Conservation (phyloP, 2,888 invertebrate species). For the Callyntrura sp. region DNA sequence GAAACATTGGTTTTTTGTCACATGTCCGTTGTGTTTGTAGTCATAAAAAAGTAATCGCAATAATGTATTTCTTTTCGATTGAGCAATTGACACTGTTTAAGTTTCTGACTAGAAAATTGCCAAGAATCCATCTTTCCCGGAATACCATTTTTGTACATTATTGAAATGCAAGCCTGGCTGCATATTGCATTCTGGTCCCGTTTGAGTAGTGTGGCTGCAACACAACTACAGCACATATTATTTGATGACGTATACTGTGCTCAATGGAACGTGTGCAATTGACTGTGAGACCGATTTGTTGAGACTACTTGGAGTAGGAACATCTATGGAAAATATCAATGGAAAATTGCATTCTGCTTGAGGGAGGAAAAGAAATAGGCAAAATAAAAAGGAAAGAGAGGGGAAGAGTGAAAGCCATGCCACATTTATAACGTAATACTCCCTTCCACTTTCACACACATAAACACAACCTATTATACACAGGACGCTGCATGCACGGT, state of each 20-base stretch:
- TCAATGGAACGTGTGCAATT: constrained; percentile 73
- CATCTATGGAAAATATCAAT: constrained; percentile 62
- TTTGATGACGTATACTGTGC: not conserved
- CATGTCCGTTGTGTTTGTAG: constrained; percentile 2
- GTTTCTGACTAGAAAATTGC: constrained; percentile 11
- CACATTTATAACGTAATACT: constrained; percentile 28
- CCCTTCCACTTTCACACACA: constrained; percentile 8
- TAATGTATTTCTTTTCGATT: constrained; percentile 7
- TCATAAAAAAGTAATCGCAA: no score
- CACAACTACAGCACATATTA: no score
- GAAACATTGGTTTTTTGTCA: constrained; percentile 21
- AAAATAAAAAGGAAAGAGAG: constrained; percentile 27
- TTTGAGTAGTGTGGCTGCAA: no score
- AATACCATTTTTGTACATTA: no score
- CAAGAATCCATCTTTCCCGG: not conserved
- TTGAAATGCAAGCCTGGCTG: no score
- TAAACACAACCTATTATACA: constrained; percentile 39
- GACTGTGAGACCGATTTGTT: constrained; percentile 77
- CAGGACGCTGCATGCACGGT: constrained; percentile 48
- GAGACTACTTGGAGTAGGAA: constrained; percentile 52
- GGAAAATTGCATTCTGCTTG: constrained; percentile 61
- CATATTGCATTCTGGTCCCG: not conserved
- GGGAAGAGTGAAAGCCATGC: not conserved
- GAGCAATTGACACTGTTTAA: constrained; percentile 48
- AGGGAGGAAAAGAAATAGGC: constrained; percentile 30